phyloP scores from a whole-genome alignment of 2,888 invertebrate species.

The Drosophila tanythrix region DNA sequence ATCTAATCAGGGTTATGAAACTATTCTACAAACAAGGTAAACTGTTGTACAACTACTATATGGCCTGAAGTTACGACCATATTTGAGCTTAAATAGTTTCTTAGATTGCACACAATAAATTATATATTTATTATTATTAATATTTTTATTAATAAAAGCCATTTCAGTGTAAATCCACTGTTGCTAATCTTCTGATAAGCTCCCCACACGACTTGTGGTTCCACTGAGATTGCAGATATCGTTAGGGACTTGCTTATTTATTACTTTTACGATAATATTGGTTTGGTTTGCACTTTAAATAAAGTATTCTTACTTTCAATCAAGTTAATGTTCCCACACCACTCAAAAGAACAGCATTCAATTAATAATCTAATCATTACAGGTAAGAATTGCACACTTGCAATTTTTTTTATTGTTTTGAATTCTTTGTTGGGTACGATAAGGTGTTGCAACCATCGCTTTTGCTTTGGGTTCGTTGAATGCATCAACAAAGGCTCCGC shows the following conservation, averaged over 20 bases:
- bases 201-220: not conserved
- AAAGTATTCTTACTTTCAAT: not conserved
- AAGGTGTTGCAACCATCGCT: not conserved
- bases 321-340: not conserved
- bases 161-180: not conserved
- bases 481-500: constrained; percentile 31
- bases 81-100: not conserved
- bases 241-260: accelerated
- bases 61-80: not conserved
- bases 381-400: not conserved
- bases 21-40: not conserved
- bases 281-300: not conserved
- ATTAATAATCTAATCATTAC: not conserved
- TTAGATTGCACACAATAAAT: not conserved
- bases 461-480: not conserved
- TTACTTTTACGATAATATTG: not conserved
- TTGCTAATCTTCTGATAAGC: not conserved
- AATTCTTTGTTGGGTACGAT: not conserved
- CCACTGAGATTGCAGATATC: not conserved
- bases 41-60: not conserved
- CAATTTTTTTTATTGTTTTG: not conserved
- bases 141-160: not conserved
- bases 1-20: not conserved
- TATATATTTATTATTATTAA: not conserved
- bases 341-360: not conserved